These are phyloP conservation scores for Falco berigora DNA, from an alignment of 2,797 vertebrate species.

Conservation along the genomic window DNA sequence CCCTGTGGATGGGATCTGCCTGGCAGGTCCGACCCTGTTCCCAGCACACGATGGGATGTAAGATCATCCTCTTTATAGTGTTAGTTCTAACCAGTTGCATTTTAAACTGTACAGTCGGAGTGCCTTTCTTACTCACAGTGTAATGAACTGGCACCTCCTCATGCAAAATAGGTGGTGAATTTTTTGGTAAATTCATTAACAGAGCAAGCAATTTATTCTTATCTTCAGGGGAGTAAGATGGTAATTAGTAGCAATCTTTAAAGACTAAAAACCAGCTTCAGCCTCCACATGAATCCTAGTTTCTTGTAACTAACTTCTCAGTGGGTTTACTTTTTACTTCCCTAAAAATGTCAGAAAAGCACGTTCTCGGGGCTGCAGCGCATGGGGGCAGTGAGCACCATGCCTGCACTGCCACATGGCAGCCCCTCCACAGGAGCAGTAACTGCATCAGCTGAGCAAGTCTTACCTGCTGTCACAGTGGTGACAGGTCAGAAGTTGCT, in stretches of 20 bases:
- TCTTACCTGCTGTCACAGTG: not conserved
- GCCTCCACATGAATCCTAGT: not conserved
- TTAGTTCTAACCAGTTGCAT: not conserved
- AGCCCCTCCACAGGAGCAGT: not conserved
- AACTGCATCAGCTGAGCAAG: not conserved
- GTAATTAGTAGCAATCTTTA: not conserved
- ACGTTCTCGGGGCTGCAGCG: not conserved
- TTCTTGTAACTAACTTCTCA: not conserved
- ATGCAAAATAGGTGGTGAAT: not conserved
- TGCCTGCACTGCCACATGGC: not conserved
- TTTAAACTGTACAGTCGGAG: not conserved
- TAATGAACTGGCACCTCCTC: not conserved
- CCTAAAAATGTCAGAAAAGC: not conserved
- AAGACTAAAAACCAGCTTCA: not conserved
- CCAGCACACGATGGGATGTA: not conserved
- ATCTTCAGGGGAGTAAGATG: not conserved
- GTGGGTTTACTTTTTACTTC: not conserved
- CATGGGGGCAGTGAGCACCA: not conserved
- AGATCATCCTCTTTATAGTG: not conserved
- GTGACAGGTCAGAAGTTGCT: not conserved
- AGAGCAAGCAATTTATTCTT: not conserved
- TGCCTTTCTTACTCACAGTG: not conserved
- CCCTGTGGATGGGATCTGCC: rapidly evolving
- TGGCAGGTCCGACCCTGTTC: not conserved
- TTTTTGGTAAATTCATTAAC: not conserved